Evolutionary conservation across 2,113 vertebrate genomes (phyloP).

Genomic region (Rhabdomys dilectus): DNA sequence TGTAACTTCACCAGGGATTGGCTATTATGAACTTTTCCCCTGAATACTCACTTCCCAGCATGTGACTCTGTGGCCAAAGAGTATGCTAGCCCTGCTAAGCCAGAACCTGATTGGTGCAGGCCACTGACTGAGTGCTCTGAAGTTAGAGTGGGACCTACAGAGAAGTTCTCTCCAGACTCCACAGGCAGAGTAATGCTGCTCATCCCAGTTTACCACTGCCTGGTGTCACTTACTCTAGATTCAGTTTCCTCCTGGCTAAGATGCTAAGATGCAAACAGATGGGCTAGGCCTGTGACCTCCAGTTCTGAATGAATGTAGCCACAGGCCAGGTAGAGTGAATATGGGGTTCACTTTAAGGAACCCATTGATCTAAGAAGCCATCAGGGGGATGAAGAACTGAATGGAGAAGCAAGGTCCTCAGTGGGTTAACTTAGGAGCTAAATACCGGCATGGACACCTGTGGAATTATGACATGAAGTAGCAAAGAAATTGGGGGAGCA

Average conservation of each 20-base stretch:
- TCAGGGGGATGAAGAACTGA: background rate
- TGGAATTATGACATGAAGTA: slow-evolving; percentile 75
- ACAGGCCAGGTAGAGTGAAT: background rate
- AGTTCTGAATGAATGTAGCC: background rate
- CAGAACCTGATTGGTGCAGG: background rate
- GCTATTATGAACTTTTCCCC: background rate
- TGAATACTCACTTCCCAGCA: background rate
- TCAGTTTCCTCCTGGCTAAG: background rate
- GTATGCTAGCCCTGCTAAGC: background rate
- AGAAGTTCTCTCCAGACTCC: background rate
- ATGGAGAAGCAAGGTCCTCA: slow-evolving; percentile 22
- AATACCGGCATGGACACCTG: slow-evolving; percentile 72
- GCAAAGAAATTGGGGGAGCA: slow-evolving; percentile 16
- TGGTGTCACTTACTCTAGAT: background rate
- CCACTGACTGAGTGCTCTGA: background rate
- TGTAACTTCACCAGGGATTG: background rate
- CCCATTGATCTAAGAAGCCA: background rate
- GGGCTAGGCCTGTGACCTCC: background rate
- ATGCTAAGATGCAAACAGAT: fast-evolving
- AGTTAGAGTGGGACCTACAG: background rate
- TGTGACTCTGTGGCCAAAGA: background rate
- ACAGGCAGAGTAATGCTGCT: fast-evolving
- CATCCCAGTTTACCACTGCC: background rate
- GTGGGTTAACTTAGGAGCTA: slow-evolving; percentile 71
- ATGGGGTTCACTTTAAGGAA: background rate